phyloP scores from a whole-genome alignment of 2,113 vertebrate species.

The Tetrao urogallus region DNA sequence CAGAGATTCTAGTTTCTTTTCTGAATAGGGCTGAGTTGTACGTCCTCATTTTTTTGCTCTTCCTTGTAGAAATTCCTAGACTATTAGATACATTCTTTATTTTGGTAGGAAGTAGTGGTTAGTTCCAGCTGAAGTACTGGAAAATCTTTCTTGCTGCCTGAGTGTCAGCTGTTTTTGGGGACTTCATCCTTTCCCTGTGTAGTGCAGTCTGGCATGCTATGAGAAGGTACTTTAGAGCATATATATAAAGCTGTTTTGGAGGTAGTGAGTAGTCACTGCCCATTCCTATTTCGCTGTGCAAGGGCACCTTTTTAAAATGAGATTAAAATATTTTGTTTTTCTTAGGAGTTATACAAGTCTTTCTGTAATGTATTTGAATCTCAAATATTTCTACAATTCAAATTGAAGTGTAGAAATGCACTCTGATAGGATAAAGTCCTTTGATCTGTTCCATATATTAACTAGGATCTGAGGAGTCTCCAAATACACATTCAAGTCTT shows the following conservation, averaged over 20 bases:
- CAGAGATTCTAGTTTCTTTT: not conserved
- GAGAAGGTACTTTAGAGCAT: conserved; percentile 12
- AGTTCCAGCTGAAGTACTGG: conserved; percentile 67
- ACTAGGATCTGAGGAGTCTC: not conserved
- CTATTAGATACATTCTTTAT: conserved; percentile 39
- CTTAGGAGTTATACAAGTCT: not conserved
- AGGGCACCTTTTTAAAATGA: not conserved
- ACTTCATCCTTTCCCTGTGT: not conserved
- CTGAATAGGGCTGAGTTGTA: not conserved
- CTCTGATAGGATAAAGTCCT: not conserved
- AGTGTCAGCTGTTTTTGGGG: conserved; percentile 1
- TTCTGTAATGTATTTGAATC: not conserved
- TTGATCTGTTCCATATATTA: not conserved
- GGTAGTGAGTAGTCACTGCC: not conserved
- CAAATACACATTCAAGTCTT: not conserved
- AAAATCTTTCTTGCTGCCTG: conserved; percentile 57
- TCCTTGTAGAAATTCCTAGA: conserved; percentile 68
- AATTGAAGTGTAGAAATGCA: not conserved
- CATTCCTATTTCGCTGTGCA: not conserved
- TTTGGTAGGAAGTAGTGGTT: conserved; percentile 49
- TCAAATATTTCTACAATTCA: not conserved
- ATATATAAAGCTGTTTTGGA: conserved; percentile 1
- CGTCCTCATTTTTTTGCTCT: not conserved
- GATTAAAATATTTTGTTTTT: not conserved
- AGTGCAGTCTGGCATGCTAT: not conserved